Percentiles rank a stretch among this genome's conserved stretches.
phyloP scores from a whole-genome alignment of 2,797 vertebrate species.

The Taenioides sp. region DNA sequence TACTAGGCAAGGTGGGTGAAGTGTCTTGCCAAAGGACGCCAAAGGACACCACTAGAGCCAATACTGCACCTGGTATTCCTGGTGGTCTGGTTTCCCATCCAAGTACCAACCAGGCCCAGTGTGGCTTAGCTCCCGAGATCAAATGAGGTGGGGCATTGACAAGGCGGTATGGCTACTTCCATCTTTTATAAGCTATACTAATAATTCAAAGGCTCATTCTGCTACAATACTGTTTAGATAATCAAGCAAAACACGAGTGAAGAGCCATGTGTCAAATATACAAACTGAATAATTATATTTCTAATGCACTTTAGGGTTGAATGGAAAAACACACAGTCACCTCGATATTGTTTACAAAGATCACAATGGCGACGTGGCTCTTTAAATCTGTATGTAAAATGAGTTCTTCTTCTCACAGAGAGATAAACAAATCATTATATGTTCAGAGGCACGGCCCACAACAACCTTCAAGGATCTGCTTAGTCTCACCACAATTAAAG shows the following conservation, averaged over 20 bases:
- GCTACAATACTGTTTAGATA: background rate
- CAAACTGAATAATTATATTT: constrained; percentile 3
- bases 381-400: constrained; percentile 7
- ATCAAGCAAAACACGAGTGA: background rate
- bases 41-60: too few species aligned
- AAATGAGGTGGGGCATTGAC: too few species aligned
- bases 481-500: constrained; percentile 53
- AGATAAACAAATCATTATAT: constrained; percentile 55
- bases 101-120: too few species aligned
- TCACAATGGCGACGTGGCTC: constrained; percentile 30
- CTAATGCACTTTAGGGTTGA: constrained; percentile 29
- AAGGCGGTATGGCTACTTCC: too few species aligned
- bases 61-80: too few species aligned
- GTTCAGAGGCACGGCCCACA: constrained; percentile 32
- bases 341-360: constrained; percentile 18
- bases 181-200: background rate
- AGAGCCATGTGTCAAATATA: background rate
- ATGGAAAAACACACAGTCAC: constrained; percentile 18
- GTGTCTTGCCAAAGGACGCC: too few species aligned
- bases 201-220: background rate
- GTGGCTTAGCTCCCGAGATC: too few species aligned
- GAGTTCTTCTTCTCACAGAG: constrained; percentile 24
- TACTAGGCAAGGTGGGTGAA: too few species aligned
- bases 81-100: too few species aligned
- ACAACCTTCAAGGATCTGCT: constrained; percentile 49